Conservation (phyloP, 1,140 invertebrate species). For the Planococcus citri region DNA sequence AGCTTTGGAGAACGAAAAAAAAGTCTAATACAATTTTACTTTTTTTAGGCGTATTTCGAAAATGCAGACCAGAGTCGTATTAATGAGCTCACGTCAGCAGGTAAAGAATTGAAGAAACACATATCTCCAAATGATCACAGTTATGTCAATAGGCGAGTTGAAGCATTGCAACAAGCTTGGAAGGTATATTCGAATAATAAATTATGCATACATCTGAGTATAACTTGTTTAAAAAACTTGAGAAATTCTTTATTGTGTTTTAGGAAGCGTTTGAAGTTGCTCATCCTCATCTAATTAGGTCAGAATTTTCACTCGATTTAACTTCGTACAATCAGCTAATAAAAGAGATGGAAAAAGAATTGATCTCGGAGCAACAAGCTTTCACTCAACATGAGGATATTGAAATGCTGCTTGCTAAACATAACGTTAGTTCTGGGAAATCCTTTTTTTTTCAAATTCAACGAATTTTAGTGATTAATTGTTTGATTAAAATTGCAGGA, state of each 20-base stretch:
- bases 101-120: conserved; percentile 61
- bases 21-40: not conserved
- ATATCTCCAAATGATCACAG: conserved; percentile 54
- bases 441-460: not conserved
- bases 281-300: conserved; percentile 68
- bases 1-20: no score
- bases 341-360: conserved; percentile 78
- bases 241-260: not conserved
- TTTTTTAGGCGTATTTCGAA: conserved; percentile 63
- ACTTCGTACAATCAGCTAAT: conserved; percentile 69
- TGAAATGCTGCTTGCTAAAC: conserved; percentile 57
- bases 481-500: conserved; percentile 16
- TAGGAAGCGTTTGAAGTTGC: conserved; percentile 38
- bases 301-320: conserved; percentile 82
- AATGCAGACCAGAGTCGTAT: conserved; percentile 70
- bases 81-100: conserved; percentile 61
- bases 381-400: conserved; percentile 75
- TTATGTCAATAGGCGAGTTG: conserved; percentile 52
- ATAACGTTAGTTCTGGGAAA: conserved; percentile 37
- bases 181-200: conserved; percentile 33
- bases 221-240: no score
- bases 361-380: conserved; percentile 71
- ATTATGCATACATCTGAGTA: no score
- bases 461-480: no score
- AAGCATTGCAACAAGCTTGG: conserved; percentile 60